Conservation (phyloP, 2,113 vertebrate species). For the Nerophis lumbriciformis region DNA sequence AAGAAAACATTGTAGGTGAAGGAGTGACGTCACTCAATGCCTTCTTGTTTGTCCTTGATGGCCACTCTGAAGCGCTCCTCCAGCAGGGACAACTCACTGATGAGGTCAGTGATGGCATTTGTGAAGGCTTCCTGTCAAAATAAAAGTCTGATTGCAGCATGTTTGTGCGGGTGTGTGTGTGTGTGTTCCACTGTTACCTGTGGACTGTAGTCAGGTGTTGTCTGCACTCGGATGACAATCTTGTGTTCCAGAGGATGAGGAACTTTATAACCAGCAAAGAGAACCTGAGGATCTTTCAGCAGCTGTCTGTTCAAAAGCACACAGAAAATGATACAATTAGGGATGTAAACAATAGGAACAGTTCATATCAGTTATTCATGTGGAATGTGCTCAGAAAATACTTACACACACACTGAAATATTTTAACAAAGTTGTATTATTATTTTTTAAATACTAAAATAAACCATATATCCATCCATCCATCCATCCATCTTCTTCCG, state of each 20-base stretch:
- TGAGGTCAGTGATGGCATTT: conserved; percentile 64
- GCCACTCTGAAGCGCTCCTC: conserved; percentile 65
- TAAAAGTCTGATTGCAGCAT: conserved; percentile 5
- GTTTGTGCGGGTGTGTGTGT: not conserved
- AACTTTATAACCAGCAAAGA: conserved; percentile 69
- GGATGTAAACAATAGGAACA: no score
- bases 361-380: no score
- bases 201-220: conserved; percentile 64
- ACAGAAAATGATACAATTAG: no score
- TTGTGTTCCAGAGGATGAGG: conserved; percentile 68
- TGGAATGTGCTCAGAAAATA: no score
- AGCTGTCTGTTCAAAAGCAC: conserved; percentile 46
- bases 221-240: conserved; percentile 68
- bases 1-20: conserved; percentile 1
- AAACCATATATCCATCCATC: no score
- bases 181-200: conserved; percentile 38
- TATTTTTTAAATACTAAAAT: no score
- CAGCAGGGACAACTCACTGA: conserved; percentile 62
- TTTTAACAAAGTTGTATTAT: no score
- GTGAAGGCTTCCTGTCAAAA: conserved; percentile 57
- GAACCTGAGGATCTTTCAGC: conserved; percentile 65
- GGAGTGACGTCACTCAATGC: conserved; percentile 49
- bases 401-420: no score
- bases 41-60: conserved; percentile 69
- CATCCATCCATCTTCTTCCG: no score